A percentile compares a stretch with the other conserved stretches of the same genome.
phyloP scores from a whole-genome alignment of 2,888 invertebrate genomes.

The Sphecodes monilicornis region DNA sequence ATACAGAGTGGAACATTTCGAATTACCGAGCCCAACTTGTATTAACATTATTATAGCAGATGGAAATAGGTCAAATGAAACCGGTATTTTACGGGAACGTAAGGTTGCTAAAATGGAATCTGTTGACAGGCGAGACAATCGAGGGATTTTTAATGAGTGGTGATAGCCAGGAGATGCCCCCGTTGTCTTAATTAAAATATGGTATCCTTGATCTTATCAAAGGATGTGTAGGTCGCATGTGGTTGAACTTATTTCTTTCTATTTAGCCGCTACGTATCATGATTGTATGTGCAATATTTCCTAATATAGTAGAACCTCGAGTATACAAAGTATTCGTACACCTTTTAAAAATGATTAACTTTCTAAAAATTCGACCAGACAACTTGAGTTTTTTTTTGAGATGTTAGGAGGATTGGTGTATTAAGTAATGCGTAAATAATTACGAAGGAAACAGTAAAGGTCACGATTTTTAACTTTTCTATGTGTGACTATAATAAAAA shows the following conservation, averaged over 20 bases:
- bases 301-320: too few relatives aligned
- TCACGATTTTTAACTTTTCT: too few relatives aligned
- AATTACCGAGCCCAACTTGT: constrained; percentile 7
- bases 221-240: background rate
- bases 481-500: too few relatives aligned
- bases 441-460: too few relatives aligned
- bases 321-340: too few relatives aligned
- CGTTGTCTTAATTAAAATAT: background rate
- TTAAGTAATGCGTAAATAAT: too few relatives aligned
- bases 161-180: background rate
- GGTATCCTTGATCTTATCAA: background rate
- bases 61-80: constrained; percentile 19
- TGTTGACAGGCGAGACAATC: background rate
- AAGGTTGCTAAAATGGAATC: background rate
- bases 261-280: background rate
- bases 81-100: background rate
- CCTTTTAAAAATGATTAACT: too few relatives aligned
- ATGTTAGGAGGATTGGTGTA: too few relatives aligned
- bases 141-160: background rate
- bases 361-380: too few relatives aligned
- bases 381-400: too few relatives aligned
- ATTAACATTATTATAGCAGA: background rate
- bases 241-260: background rate
- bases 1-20: constrained; percentile 10
- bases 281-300: too few relatives aligned